A percentile compares a stretch with the other conserved stretches of the same genome.
These are phyloP conservation scores for Syrmaticus mikado DNA, from an alignment of 2,113 vertebrate genomes.

Conservation along the genomic window DNA sequence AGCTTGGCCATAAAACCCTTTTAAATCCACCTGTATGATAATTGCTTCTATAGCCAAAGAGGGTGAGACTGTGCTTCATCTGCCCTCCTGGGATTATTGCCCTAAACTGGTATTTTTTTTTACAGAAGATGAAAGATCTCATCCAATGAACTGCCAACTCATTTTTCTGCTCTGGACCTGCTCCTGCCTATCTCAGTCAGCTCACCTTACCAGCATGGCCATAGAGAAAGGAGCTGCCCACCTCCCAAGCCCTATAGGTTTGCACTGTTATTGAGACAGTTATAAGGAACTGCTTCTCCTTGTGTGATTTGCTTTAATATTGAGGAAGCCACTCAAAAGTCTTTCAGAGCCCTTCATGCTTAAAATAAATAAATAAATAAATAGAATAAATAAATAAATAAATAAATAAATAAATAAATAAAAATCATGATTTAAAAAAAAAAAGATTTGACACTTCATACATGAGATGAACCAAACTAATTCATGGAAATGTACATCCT, in stretches of 20 bases:
- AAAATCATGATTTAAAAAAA: not conserved
- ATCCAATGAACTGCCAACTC: not conserved
- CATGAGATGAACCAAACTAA: constrained; percentile 54
- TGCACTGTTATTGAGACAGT: not conserved
- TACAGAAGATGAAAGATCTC: not conserved
- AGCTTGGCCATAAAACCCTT: constrained; percentile 18
- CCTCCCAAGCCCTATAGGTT: not conserved
- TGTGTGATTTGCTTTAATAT: not conserved
- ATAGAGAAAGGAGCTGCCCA: not conserved
- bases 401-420: too few species aligned
- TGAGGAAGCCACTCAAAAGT: constrained; percentile 17
- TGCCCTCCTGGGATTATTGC: not conserved
- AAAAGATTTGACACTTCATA: constrained; percentile 12
- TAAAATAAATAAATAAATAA: too few species aligned
- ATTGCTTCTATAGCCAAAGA: not conserved
- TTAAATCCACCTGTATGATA: constrained; percentile 48
- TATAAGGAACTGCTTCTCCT: not conserved
- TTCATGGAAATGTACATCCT: constrained; percentile 65
- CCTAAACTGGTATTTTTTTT: too few species aligned
- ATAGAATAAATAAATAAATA: not conserved
- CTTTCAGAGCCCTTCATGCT: not conserved
- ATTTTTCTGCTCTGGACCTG: not conserved
- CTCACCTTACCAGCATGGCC: not conserved
- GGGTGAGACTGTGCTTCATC: not conserved
- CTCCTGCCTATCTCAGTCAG: not conserved